phyloP scores from a whole-genome alignment of 2,888 invertebrate genomes.

The Xestia xanthographa region DNA sequence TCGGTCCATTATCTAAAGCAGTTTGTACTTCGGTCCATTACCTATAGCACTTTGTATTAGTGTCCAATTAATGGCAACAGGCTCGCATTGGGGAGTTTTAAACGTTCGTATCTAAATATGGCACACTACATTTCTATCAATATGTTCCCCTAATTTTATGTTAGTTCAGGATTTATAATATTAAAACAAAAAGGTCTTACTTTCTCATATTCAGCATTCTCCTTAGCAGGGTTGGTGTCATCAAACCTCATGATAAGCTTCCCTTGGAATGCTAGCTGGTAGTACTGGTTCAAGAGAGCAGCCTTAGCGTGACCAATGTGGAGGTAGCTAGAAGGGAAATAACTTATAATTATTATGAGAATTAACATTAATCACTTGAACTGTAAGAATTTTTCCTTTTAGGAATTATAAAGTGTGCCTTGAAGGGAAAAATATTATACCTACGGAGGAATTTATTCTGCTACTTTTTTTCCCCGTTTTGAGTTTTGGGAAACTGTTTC shows the following conservation, averaged over 20 bases:
- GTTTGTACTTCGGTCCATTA: no score
- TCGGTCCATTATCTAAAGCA: no score
- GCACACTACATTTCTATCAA: no score
- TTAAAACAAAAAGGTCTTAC: conserved; percentile 83
- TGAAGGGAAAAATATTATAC: neutral
- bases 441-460: neutral
- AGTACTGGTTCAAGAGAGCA: conserved; percentile 99
- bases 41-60: no score
- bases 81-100: no score
- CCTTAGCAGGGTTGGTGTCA: conserved; percentile 99
- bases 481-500: no score
- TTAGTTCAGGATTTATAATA: no score
- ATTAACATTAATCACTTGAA: no score
- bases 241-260: conserved; percentile 99
- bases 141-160: no score
- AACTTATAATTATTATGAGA: neutral
- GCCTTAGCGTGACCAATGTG: conserved; percentile 99
- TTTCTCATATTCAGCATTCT: conserved; percentile 98
- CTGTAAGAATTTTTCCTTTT: neutral
- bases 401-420: neutral
- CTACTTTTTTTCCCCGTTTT: no score
- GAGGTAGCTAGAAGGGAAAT: conserved; percentile 91
- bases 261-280: conserved; percentile 97
- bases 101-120: no score
- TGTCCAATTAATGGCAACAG: no score